Evolutionary conservation across 2,113 vertebrate species (phyloP).

Genomic region (Copsychus sechellarum): DNA sequence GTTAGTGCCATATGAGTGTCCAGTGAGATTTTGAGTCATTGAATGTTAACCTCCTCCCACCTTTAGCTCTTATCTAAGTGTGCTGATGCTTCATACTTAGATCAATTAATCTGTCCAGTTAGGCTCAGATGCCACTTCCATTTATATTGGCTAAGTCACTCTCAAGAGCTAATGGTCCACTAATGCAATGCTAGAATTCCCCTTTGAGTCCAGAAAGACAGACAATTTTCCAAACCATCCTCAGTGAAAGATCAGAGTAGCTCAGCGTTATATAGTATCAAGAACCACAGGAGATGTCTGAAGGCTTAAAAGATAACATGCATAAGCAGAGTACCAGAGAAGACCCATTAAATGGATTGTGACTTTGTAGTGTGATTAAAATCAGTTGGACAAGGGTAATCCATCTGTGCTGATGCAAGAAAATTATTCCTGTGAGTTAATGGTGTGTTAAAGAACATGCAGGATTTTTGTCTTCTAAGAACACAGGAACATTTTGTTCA

Average conservation of each 20-base stretch:
- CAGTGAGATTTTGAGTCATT: background rate
- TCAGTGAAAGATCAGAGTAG: background rate
- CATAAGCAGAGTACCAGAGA: background rate
- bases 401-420: conserved; percentile 37
- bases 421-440: conserved; percentile 39
- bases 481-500: background rate
- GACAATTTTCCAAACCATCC: background rate
- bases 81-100: background rate
- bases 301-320: background rate
- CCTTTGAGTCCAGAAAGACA: background rate
- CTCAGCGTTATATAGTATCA: background rate
- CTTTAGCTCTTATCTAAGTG: background rate
- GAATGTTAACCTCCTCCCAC: background rate
- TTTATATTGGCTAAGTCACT: background rate
- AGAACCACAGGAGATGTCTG: background rate
- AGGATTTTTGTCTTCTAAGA: conserved; percentile 18
- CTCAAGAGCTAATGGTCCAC: background rate
- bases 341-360: conserved; percentile 10
- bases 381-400: conserved; percentile 34
- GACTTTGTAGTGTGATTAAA: conserved; percentile 29
- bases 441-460: conserved; percentile 44
- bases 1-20: background rate
- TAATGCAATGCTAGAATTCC: background rate
- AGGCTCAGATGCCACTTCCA: background rate
- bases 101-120: background rate